Evolutionary conservation across 2,113 vertebrate genomes (phyloP).

Genomic region (Falcunculus frontatus): DNA sequence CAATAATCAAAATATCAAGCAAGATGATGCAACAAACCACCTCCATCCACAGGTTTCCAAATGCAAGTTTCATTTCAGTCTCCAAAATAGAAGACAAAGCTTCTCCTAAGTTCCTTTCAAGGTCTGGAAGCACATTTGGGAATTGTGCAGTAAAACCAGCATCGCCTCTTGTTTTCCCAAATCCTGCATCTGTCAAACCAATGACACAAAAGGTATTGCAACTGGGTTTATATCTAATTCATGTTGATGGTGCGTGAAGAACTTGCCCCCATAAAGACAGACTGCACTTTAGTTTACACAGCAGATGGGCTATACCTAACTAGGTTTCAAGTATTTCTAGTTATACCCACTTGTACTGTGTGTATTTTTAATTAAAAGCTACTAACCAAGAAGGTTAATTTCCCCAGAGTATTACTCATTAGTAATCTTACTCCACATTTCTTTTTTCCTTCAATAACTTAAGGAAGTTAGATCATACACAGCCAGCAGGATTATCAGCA

Average conservation of each 20-base stretch:
- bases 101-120: conserved; percentile 80
- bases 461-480: too few species aligned
- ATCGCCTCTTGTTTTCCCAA: not conserved
- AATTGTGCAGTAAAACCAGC: conserved; percentile 9
- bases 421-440: not conserved
- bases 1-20: not conserved
- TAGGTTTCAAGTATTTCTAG: not conserved
- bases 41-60: conserved; percentile 85
- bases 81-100: conserved; percentile 85
- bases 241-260: not conserved
- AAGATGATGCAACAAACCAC: conserved; percentile 61
- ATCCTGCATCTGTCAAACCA: conserved; percentile 44
- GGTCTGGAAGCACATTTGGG: conserved; percentile 64
- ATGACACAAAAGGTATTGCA: not conserved
- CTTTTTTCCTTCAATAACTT: not conserved
- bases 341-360: not conserved
- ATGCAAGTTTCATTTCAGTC: conserved; percentile 89
- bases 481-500: not conserved
- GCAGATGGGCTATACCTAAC: not conserved
- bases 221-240: not conserved
- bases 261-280: not conserved
- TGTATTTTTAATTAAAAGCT: not conserved
- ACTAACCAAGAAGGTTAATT: not conserved
- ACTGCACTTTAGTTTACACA: not conserved
- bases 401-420: not conserved